phyloP scores from a whole-genome alignment of 2,113 vertebrate species.

The Phyllopteryx taeniolatus region DNA sequence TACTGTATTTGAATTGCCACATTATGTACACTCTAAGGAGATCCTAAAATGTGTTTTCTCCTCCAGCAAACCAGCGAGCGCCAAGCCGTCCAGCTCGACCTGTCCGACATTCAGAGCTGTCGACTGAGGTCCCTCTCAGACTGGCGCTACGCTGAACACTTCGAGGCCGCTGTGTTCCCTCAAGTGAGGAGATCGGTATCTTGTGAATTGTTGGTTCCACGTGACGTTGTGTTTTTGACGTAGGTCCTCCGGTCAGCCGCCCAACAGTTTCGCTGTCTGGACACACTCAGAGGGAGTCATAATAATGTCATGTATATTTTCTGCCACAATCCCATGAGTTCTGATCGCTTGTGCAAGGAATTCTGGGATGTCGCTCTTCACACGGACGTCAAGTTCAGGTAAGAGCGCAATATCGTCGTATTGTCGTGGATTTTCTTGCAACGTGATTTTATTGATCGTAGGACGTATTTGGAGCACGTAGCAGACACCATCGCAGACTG shows the following conservation, averaged over 20 bases:
- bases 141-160: conserved; percentile 83
- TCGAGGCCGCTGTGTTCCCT: conserved; percentile 72
- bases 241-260: conserved; percentile 81
- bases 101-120: conserved; percentile 74
- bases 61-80: conserved; percentile 19
- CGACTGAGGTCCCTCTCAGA: conserved; percentile 77
- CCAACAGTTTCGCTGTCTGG: conserved; percentile 78
- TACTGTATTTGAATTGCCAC: background rate
- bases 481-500: conserved; percentile 78
- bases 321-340: conserved; percentile 87
- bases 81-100: conserved; percentile 26
- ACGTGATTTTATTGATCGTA: conserved; percentile 8
- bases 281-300: conserved; percentile 77
- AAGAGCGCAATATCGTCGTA: background rate
- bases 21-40: background rate
- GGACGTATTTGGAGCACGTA: conserved; percentile 86
- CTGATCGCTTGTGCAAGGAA: conserved; percentile 68
- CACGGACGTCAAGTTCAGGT: conserved; percentile 91
- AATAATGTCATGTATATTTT: conserved; percentile 81
- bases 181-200: conserved; percentile 74
- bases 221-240: background rate
- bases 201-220: background rate
- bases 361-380: conserved; percentile 81
- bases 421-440: background rate
- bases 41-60: too few relatives aligned